Evolutionary conservation across 2,113 vertebrate species (phyloP), one percentile per base, ranked within the genome.

Genomic region (Mormyrus iriodes): DNA sequence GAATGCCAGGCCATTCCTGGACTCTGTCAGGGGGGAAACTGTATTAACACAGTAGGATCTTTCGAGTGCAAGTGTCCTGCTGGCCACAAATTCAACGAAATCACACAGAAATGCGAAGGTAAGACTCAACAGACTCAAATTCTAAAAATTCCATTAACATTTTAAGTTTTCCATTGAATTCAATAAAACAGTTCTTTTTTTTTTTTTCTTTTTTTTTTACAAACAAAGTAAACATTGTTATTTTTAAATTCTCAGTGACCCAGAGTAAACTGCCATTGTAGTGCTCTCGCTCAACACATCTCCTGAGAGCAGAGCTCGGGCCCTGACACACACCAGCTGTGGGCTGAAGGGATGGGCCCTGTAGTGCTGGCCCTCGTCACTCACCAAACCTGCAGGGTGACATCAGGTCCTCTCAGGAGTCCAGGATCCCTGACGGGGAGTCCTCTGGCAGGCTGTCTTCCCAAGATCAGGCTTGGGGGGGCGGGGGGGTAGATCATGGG

Each of bases 1-100:
- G 98, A 99, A 95, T 99, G 98, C 96, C 98, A 99, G 95, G 98
- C 98, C 93, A 99, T 99, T 95, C 98, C 98, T 93, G 98, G 98
- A 90, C 96, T 99, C 94, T 99, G 98, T 96, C 97, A 98, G 92
- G 98, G 98, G 91, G 98, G 98, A 96, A 98, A 97, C 96, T 99
- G 98, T 92, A 97, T 99, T 96, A 99, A 99, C 96, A 99, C 98
- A 65, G 98, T 99, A 91, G 98, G 98, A 93, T 99, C 98, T 94
- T 99, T 99, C 93, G 98, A 99, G 95, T 99, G 98, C 95, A 99
- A 97, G 95, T 99, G 98, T 94, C 98, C 98, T 90, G 98, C 98
- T 95, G 98, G 98, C 95, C 98, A 99, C 96, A 97, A 96, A 94
- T 99, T 99, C 97, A 97, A 97, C 93, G 98, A 99, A 96, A 93